Percentiles rank a stretch among this genome's conserved stretches.
These are phyloP conservation scores for Sebastiscus albofasciatus DNA, from an alignment of 2,797 vertebrate species.

Conservation along the genomic window DNA sequence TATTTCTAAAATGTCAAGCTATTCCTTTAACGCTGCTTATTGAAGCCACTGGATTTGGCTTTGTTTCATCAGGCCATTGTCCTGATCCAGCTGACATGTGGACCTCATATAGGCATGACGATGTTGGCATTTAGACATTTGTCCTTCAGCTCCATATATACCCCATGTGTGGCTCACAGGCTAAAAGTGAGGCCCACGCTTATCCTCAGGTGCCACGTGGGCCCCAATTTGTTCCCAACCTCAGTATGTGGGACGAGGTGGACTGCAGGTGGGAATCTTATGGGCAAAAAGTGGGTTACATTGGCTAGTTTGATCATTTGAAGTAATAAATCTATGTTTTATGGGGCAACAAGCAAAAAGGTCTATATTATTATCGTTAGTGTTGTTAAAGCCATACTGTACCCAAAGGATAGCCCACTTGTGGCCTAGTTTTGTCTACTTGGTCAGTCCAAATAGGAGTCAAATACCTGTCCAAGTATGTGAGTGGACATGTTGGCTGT, in stretches of 20 bases:
- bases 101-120: neutral
- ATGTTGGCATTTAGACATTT: slow-evolving; percentile 18
- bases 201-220: neutral
- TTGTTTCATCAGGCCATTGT: neutral
- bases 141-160: slow-evolving; percentile 37
- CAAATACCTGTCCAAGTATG: neutral
- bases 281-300: neutral
- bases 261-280: neutral
- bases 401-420: neutral
- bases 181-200: neutral
- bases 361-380: neutral
- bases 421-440: neutral
- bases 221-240: neutral
- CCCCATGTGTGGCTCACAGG: neutral
- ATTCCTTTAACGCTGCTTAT: neutral
- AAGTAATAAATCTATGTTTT: neutral
- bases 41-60: neutral
- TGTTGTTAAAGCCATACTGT: neutral
- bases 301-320: neutral
- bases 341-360: neutral
- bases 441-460: neutral
- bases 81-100: neutral
- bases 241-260: neutral
- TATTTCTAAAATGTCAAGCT: neutral
- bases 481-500: neutral